Base-by-base conservation (phyloP, 2,888 invertebrate genomes). In the Piscicola geometra region DNA sequence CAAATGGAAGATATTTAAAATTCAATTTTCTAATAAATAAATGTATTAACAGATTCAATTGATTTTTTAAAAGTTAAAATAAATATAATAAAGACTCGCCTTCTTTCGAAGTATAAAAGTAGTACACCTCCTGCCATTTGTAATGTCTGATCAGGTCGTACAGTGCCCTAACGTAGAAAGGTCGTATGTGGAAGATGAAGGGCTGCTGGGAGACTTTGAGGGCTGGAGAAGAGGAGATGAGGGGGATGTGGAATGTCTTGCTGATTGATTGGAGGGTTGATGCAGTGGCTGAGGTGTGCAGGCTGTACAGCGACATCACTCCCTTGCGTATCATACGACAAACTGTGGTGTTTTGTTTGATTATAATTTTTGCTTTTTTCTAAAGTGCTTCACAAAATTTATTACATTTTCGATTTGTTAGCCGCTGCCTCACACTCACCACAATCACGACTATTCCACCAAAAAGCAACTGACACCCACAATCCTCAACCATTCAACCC, bases 131-230 rank as follows among this genome's bases (percentile, higher is more conserved):
- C 81, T 90, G 89, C 94, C 94, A 95, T 66, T 90, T 91, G 86
- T 97, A 97, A 86, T 92, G 91, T 79, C 91, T 89, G 82, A 98
- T 93, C 77, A 95, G 92, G 87, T 96, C 96, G 81, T 95, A 92
- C 84, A 98, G 92, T 76, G 97, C 95, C 83, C 91, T 91, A 86
- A 95, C 93, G 87, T 95, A 95, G 86, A 96, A 93, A 52, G 98
- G 98, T 79, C 94, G 89, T 91, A 98, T 91, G 86, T 82, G 82
- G 75, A 85, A 78, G 69, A 82, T 81, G 78, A 80, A 85, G n/a
- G 78, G 77, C 72, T 79, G 78, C 0, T 70, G 41, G 12, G 78
- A 41, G 18, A 78, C 77, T 72, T 83, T 80, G 25, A 82, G 79
- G 21, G 83, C 79, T 36, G 81, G 80, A 35, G 82, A 81, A 3